phyloP scores from a whole-genome alignment of 2,888 invertebrate genomes.

The Cephus pulcher region DNA sequence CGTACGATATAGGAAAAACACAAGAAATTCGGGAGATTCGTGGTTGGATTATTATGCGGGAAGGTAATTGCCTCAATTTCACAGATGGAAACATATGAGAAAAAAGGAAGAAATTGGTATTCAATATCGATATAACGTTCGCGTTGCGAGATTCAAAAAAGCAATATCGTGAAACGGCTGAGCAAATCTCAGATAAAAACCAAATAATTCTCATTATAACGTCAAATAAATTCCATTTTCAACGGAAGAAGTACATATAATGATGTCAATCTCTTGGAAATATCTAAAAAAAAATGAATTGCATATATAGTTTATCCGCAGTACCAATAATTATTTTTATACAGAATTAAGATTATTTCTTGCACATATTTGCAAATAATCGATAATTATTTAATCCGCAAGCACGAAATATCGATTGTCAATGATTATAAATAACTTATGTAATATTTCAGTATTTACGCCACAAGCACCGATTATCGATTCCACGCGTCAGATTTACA shows the following conservation, averaged over 20 bases:
- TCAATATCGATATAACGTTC: not conserved
- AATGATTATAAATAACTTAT: not conserved
- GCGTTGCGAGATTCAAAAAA: not conserved
- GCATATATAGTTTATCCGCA: not conserved
- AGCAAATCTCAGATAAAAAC: not conserved
- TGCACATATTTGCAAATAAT: not conserved
- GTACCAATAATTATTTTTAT: not conserved
- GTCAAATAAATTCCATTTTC: not conserved
- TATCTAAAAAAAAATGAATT: not conserved
- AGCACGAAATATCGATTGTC: not conserved
- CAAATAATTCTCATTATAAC: not conserved
- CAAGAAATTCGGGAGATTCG: not conserved
- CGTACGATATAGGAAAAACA: not conserved
- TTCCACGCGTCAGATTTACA: not conserved
- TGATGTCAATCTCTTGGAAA: not conserved
- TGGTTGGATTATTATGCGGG: not conserved
- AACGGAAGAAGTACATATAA: not conserved
- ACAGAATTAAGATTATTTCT: not conserved
- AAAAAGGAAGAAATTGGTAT: not conserved
- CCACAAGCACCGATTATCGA: not conserved
- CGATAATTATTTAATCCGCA: not conserved
- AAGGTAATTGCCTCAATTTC: not conserved
- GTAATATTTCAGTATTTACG: not conserved
- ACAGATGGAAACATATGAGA: not conserved
- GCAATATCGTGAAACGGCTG: not conserved